Evolutionary conservation across 2,113 vertebrate genomes (phyloP), one percentile per base, ranked within the genome.

Genomic region (Xyliphius kryptos): DNA sequence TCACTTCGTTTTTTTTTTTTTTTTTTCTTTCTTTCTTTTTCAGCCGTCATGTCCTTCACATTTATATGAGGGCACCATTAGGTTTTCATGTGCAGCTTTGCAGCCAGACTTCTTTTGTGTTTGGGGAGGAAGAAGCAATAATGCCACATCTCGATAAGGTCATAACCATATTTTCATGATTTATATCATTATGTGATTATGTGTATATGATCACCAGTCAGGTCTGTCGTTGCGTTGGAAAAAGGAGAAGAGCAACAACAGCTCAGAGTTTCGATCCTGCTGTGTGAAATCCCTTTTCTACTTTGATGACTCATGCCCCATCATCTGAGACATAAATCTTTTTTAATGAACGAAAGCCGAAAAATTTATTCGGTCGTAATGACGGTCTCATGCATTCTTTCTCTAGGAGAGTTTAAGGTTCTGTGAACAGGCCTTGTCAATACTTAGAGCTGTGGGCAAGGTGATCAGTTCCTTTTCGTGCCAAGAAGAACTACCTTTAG

Each of bases 111-210:
- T 84, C 84, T 0, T 94, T 95, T 66, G 68, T 89, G 50, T 85
- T 93, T 53, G 92, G 90, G 68, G 91, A 97, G 41, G 93, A 97
- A 73, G 92, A 95, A 21, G 65, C 63, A 36, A 76, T 96, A 72
- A 78, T 97, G 63, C 77, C 86, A 77, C 49, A 74, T 61, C 90
- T 97, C 40, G 81, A 83, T 66, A 90, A 87, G 86, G 95, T 94
- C 79, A 21, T 14, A 14, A 46, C 43, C 13, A 8, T 41, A 41
- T 41, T 3, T 41, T 11, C 9, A 41, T 13, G 22, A 26, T 26
- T 26, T 26, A 41, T 41, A 41, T 41, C 9, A 11, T 50, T 6
- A 2, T 26, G 14, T 21, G 2, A 41, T 13, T n/a, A 3, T 26
- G 22, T 26, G 3, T 26, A 26, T 26, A 26, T 26, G 3, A 26